These are phyloP conservation scores for Monochamus alternatus DNA, from an alignment of 2,888 invertebrate genomes.

Conservation along the genomic window DNA sequence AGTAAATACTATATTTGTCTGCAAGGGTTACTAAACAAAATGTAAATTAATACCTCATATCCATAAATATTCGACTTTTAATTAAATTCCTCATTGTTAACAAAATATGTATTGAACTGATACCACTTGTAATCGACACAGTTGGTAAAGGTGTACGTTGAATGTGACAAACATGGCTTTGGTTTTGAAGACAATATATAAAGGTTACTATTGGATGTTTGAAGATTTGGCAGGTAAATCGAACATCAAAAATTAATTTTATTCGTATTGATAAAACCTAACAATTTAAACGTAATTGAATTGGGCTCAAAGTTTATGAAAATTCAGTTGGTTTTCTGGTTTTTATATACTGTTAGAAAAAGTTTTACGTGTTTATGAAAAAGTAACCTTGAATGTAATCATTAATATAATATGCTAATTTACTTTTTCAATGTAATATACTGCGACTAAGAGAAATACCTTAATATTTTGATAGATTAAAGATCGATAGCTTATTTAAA, in stretches of 20 bases:
- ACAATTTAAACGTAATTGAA: background rate
- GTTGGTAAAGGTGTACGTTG: slow-evolving; percentile 7
- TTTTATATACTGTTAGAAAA: no score
- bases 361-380: no score
- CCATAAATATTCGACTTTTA: slow-evolving; percentile 11
- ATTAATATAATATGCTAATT: no score
- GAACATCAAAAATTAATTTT: background rate
- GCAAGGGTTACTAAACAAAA: background rate
- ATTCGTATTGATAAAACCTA: no score
- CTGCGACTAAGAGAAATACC: no score
- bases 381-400: no score
- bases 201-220: slow-evolving; percentile 49
- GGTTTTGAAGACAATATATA: slow-evolving; percentile 46
- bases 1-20: no score
- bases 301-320: background rate
- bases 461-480: no score
- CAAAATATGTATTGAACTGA: slow-evolving; percentile 11
- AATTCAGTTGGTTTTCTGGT: no score
- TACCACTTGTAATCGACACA: background rate
- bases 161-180: slow-evolving; percentile 50
- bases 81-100: slow-evolving; percentile 12
- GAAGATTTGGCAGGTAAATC: slow-evolving; percentile 50
- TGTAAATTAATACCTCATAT: slow-evolving; percentile 16
- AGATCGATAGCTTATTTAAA: no score
- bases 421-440: no score